Evolutionary conservation across 2,888 invertebrate species (phyloP), one percentile per base, ranked within the genome.

Genomic region (Brenthis hecate): DNA sequence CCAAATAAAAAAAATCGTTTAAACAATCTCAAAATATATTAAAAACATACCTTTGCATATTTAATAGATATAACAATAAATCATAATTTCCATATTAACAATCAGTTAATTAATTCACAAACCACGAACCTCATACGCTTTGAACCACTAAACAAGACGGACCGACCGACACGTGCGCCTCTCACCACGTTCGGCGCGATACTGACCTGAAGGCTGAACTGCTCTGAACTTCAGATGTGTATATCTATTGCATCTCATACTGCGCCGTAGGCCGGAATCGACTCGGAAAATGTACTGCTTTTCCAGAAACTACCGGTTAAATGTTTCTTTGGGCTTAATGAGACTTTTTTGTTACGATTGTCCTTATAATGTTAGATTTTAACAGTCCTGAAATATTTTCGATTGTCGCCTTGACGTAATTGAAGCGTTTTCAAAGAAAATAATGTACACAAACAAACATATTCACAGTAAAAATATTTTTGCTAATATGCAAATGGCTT

Each of bases 171-270:
- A 84, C 90, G 84, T 85, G 82, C 85, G 82, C 76, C 81, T 73
- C 80, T 81, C 78, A 74, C 80, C 81, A 81, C 84, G 84, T 78
- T 77, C 81, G 81, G 79, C 86, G 86, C 87, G 88, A 78, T 83
- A 92, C 92, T 91, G 36, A 53, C 51, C 51, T 53, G 51, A 53
- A 16, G n/a, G 8, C n/a, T n/a, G 51, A 58, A 70, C 64, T 67
- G 85, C 77, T 74, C 81, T 80, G 83, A 83, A 84, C 71, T 83
- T 80, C 80, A 80, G 79, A 76, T 77, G 77, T 82, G 76, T 83
- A 74, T 80, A 79, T 80, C 80, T 79, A 80, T 82, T 85, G 86
- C 86, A 88, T 88, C 88, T 85, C 84, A 77, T 43, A 43, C 65
- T 66, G 72, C 81, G 81, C 89, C 87, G 88, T 88, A 89, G 72